Evolutionary conservation across 2,113 vertebrate species (phyloP), one percentile per base, ranked within the genome.

Genomic region (Asarcornis scutulata): DNA sequence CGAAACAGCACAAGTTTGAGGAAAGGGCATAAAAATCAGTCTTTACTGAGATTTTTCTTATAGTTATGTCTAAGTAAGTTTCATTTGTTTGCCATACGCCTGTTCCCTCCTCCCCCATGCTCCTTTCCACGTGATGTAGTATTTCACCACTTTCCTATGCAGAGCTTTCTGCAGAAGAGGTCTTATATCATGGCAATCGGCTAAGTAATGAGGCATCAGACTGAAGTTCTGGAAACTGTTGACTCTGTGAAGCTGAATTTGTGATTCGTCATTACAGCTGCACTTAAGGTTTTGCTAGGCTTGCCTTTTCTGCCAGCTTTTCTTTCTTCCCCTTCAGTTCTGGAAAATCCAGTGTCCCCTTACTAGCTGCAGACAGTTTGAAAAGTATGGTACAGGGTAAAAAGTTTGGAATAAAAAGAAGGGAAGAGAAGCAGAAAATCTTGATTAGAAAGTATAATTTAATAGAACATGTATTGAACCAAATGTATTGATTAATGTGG

Each of bases 391-490:
- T 80, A 32, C 86, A 89, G 88, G 81, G 73, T 91, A 96, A 97
- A 95, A 95, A 97, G 97, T 87, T 97, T 97, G 94, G 92, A 94
- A 94, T 92, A 95, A 95, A 78, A 95, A 95, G 95, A 88, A 89
- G 89, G 80, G 93, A 86, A 91, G 85, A 96, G 97, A 97, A 98
- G 96, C 97, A 98, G 97, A 98, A 97, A 98, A 94, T 97, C 98
- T 98, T 98, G 98, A 98, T 98, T 98, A 98, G 98, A 98, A 98
- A 98, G 98, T 98, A 98, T 98, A 98, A 98, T 98, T 98, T 98
- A 98, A 98, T 98, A 98, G 98, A 98, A 98, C 97, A 6, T 86
- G 96, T 98, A 98, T 98, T 96, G 98, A 98, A 97, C 98, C 97
- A 97, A 97, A 98, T 98, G 97, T 98, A 98, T 98, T 98, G 98